phyloP scores from a whole-genome alignment of 2,113 vertebrate species.

The Corythaixoides concolor region DNA sequence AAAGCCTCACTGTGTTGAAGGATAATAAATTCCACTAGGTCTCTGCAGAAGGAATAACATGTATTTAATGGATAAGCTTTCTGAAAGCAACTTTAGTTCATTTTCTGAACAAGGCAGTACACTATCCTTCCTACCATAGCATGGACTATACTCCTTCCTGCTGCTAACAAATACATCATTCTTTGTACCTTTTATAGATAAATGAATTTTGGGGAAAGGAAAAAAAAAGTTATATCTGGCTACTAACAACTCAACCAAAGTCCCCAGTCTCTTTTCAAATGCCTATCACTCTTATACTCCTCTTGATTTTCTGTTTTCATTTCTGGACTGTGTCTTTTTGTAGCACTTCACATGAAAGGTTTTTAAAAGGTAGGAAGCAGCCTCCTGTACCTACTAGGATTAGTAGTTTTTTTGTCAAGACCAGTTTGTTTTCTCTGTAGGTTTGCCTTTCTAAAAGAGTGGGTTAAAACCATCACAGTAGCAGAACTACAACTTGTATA shows the following conservation, averaged over 20 bases:
- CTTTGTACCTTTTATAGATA: not conserved
- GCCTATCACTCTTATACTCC: not conserved
- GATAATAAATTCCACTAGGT: not conserved
- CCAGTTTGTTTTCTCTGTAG: not conserved
- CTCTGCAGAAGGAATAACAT: not conserved
- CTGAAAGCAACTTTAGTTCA: not conserved
- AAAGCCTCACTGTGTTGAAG: not conserved
- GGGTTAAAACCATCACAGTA: not conserved
- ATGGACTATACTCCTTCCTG: not conserved
- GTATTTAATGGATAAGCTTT: not conserved
- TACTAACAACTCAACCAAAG: not conserved
- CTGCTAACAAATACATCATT: not conserved
- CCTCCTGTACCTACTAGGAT: not conserved
- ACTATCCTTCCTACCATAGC: not conserved
- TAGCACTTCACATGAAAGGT: fast-evolving
- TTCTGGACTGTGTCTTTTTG: not conserved
- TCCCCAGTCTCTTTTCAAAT: not conserved
- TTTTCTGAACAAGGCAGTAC: not conserved
- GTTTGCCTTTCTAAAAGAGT: not conserved
- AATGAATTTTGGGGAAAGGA: not conserved
- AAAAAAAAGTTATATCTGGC: not conserved
- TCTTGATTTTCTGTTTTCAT: not conserved
- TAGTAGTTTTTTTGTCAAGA: not conserved
- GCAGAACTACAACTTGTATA: not conserved
- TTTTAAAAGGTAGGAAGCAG: not conserved